phyloP scores from a whole-genome alignment of 2,888 invertebrate genomes.

The Melanchra persicariae region DNA sequence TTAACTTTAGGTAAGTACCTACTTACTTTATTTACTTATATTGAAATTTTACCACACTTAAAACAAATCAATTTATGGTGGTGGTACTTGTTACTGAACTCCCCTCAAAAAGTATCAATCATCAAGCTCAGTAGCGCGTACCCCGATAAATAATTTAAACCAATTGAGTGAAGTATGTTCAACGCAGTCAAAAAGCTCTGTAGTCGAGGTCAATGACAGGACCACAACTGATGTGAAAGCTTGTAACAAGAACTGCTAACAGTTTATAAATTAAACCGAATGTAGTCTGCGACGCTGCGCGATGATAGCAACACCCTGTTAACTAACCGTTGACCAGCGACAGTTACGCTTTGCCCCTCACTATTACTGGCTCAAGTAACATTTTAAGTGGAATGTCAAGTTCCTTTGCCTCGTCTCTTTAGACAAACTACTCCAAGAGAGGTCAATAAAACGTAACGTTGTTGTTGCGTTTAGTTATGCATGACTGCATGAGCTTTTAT shows the following conservation, averaged over 20 bases:
- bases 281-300: constrained; percentile 63
- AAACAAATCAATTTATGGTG: too few species aligned
- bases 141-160: constrained; percentile 33
- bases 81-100: background rate
- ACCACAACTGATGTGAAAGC: background rate
- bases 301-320: constrained; percentile 72
- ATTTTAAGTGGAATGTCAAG: constrained; percentile 60
- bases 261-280: constrained; percentile 63
- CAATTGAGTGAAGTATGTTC: constrained; percentile 34
- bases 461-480: constrained; percentile 13
- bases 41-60: too few species aligned
- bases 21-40: too few species aligned
- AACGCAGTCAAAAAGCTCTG: constrained; percentile 27
- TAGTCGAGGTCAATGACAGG: constrained; percentile 25
- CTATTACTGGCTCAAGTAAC: constrained; percentile 60
- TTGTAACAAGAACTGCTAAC: background rate
- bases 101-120: constrained; percentile 18
- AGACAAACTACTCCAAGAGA: constrained; percentile 9
- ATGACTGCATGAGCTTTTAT: constrained; percentile 5
- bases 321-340: constrained; percentile 76
- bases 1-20: too few species aligned
- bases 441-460: constrained; percentile 4
- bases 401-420: constrained; percentile 48
- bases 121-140: constrained; percentile 20
- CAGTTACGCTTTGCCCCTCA: constrained; percentile 69